Evolutionary conservation across 2,797 vertebrate genomes (phyloP).

Genomic region (Scleropages formosus): DNA sequence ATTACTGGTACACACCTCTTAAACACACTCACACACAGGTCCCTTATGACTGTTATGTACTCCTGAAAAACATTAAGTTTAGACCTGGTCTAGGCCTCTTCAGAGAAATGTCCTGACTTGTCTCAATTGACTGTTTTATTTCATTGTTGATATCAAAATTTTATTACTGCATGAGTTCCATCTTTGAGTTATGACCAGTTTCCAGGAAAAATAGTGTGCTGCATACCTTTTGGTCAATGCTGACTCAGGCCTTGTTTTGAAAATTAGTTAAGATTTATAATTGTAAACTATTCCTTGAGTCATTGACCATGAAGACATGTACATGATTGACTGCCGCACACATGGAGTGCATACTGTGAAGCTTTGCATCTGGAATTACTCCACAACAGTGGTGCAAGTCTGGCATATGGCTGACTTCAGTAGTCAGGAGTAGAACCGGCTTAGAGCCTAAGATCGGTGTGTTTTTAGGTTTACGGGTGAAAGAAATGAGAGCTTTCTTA

Average conservation of each 20-base stretch:
- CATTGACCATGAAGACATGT: not conserved
- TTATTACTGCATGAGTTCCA: not conserved
- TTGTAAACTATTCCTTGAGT: not conserved
- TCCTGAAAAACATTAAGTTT: constrained; percentile 2
- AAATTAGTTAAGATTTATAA: not conserved
- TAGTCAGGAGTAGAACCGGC: not conserved
- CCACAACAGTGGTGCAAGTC: not conserved
- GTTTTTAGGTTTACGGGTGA: not conserved
- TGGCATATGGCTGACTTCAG: not conserved
- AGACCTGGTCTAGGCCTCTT: no score
- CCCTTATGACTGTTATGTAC: not conserved
- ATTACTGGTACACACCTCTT: not conserved
- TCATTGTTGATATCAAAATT: not conserved
- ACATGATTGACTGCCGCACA: not conserved
- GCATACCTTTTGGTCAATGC: not conserved
- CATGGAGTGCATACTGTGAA: not conserved
- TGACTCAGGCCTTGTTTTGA: not conserved
- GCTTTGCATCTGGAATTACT: not conserved
- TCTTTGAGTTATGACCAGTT: no score
- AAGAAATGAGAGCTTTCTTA: not conserved
- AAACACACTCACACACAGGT: not conserved
- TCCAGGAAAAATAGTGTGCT: not conserved
- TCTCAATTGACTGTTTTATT: not conserved
- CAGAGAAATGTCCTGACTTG: no score
- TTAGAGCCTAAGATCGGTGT: no score